These are phyloP conservation scores for Sebastes steindachneri DNA, from an alignment of 2,797 vertebrate genomes.

Conservation along the genomic window DNA sequence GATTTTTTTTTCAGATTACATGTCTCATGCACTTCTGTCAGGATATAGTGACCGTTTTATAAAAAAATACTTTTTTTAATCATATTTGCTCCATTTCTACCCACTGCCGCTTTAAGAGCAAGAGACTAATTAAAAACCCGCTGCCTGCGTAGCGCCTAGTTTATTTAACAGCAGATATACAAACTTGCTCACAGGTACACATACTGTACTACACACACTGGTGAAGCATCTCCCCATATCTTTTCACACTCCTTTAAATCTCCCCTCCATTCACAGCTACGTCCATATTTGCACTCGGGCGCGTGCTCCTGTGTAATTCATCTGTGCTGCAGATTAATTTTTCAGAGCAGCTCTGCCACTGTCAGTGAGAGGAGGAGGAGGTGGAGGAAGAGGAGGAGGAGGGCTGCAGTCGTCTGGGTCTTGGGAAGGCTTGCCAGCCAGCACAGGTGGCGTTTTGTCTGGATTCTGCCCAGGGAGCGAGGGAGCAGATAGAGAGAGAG, in stretches of 20 bases:
- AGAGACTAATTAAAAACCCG: slow-evolving; percentile 28
- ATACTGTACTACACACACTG: not conserved
- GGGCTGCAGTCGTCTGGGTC: slow-evolving; percentile 63
- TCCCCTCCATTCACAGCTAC: slow-evolving; percentile 28
- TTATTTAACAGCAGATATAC: slow-evolving; percentile 13
- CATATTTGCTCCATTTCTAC: too few species aligned
- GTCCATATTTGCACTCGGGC: slow-evolving; percentile 49
- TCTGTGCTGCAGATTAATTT: slow-evolving; percentile 73
- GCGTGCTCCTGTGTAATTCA: slow-evolving; percentile 58
- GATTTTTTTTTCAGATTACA: too few species aligned
- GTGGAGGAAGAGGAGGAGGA: slow-evolving; percentile 21
- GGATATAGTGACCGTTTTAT: too few species aligned
- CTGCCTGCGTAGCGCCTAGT: not conserved
- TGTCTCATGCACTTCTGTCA: too few species aligned
- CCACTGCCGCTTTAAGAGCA: not conserved
- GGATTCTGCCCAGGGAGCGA: slow-evolving; percentile 56
- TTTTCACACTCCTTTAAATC: slow-evolving; percentile 6
- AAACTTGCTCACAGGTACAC: not conserved
- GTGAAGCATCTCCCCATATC: not conserved
- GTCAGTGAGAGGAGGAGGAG: slow-evolving; percentile 51
- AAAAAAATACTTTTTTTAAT: too few species aligned
- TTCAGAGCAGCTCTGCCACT: slow-evolving; percentile 55
- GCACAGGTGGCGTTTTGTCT: slow-evolving; percentile 77
- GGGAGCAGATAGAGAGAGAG: slow-evolving; percentile 13
- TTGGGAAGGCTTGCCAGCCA: slow-evolving; percentile 56